phyloP scores from a whole-genome alignment of 2,797 vertebrate genomes.

The Apogon talboti region DNA sequence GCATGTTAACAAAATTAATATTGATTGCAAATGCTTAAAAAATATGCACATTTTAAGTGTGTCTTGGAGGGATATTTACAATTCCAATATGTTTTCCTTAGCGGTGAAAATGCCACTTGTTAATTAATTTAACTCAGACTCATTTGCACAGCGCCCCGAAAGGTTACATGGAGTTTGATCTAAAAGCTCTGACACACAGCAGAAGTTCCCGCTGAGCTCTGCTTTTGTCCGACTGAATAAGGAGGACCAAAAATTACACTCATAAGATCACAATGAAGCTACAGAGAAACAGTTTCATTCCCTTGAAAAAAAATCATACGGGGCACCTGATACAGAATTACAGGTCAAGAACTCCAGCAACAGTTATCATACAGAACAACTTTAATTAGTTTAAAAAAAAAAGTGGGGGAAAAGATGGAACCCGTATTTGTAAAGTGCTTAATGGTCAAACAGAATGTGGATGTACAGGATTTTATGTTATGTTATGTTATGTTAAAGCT shows the following conservation, averaged over 20 bases:
- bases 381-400: too few species aligned
- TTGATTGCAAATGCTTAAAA: slow-evolving; percentile 5
- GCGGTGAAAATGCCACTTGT: slow-evolving; percentile 38
- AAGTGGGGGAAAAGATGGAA: too few species aligned
- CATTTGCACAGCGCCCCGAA: slow-evolving; percentile 34
- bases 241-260: slow-evolving; percentile 15
- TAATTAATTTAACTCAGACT: slow-evolving; percentile 51
- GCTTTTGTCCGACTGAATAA: slow-evolving; percentile 33
- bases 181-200: slow-evolving; percentile 52
- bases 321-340: too few species aligned
- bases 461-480: too few species aligned
- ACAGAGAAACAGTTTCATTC: neutral
- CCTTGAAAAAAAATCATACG: too few species aligned
- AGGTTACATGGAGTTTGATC: slow-evolving; percentile 45
- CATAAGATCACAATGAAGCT: slow-evolving; percentile 18
- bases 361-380: too few species aligned
- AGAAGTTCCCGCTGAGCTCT: slow-evolving; percentile 35
- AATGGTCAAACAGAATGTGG: too few species aligned
- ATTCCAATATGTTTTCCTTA: slow-evolving; percentile 17
- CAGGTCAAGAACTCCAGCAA: too few species aligned
- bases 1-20: slow-evolving; percentile 26
- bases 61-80: slow-evolving; percentile 30
- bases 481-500: too few species aligned
- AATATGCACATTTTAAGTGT: slow-evolving; percentile 23
- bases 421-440: too few species aligned